phyloP scores from a whole-genome alignment of 2,888 invertebrate genomes.

The Dorcus parallelipipedus region DNA sequence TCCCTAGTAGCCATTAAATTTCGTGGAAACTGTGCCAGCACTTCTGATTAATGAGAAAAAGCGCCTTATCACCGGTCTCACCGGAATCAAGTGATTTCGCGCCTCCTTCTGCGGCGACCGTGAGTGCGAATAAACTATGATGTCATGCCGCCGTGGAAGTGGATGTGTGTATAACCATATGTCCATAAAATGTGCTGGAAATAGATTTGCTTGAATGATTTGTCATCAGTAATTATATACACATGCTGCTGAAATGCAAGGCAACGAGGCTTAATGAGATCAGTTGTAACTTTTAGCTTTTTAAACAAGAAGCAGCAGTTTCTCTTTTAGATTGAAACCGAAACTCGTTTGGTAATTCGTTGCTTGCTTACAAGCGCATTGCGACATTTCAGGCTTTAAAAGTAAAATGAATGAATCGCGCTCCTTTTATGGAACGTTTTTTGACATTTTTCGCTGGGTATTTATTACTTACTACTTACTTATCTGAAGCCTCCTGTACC shows the following conservation, averaged over 20 bases:
- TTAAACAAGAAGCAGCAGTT: background rate
- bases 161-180: conserved; percentile 13
- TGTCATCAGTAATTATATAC: conserved; percentile 5
- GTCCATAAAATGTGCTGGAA: conserved; percentile 11
- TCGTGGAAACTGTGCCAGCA: no score
- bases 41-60: background rate
- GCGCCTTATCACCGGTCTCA: background rate
- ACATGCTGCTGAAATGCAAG: background rate
- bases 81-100: background rate
- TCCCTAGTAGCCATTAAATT: no score
- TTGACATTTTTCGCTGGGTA: no score
- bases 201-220: conserved; percentile 15
- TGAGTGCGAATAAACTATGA: conserved; percentile 10
- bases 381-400: no score
- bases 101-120: conserved; percentile 5
- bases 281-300: background rate
- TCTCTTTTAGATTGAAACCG: background rate
- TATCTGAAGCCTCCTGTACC: no score
- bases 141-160: conserved; percentile 10
- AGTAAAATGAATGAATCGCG: no score
- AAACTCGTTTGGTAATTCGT: background rate
- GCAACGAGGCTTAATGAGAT: background rate
- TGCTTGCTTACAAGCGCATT: no score
- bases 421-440: no score
- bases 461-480: no score